phyloP scores from a whole-genome alignment of 2,113 vertebrate genomes.

The Rhinogobius similis region DNA sequence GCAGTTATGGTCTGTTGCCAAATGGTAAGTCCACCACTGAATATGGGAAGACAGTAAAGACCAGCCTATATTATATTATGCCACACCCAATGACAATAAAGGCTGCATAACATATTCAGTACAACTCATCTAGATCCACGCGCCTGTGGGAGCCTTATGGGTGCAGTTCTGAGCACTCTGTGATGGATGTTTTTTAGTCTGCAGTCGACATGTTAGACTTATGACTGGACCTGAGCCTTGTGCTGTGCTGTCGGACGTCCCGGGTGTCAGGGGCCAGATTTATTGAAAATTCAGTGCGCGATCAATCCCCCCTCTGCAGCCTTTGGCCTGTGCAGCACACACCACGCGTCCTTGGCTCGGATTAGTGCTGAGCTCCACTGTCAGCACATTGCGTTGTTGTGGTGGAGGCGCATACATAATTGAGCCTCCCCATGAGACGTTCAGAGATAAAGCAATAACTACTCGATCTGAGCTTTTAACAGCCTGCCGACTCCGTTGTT shows the following conservation, averaged over 20 bases:
- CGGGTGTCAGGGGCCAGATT: slow-evolving; percentile 43
- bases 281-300: slow-evolving; percentile 42
- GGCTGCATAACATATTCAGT: not conserved
- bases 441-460: slow-evolving; percentile 52
- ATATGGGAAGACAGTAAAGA: too few relatives aligned
- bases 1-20: too few relatives aligned
- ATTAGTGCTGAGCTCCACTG: slow-evolving; percentile 42
- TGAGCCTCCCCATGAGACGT: slow-evolving; percentile 38
- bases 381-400: slow-evolving; percentile 66
- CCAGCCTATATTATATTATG: not conserved
- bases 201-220: slow-evolving; percentile 34
- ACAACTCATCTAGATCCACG: not conserved
- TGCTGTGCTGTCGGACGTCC: slow-evolving; percentile 18
- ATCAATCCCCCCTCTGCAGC: slow-evolving; percentile 46
- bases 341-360: slow-evolving; percentile 46
- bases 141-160: not conserved
- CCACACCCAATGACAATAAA: not conserved
- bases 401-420: slow-evolving; percentile 66
- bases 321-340: not conserved
- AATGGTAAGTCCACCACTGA: too few relatives aligned
- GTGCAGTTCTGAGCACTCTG: not conserved
- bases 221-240: slow-evolving; percentile 38
- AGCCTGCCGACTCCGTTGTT: slow-evolving; percentile 21
- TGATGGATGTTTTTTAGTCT: slow-evolving; percentile 23
- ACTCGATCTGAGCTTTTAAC: slow-evolving; percentile 46